These are phyloP conservation scores for Chloroceryle aenea DNA, from an alignment of 2,113 vertebrate genomes.

Conservation along the genomic window DNA sequence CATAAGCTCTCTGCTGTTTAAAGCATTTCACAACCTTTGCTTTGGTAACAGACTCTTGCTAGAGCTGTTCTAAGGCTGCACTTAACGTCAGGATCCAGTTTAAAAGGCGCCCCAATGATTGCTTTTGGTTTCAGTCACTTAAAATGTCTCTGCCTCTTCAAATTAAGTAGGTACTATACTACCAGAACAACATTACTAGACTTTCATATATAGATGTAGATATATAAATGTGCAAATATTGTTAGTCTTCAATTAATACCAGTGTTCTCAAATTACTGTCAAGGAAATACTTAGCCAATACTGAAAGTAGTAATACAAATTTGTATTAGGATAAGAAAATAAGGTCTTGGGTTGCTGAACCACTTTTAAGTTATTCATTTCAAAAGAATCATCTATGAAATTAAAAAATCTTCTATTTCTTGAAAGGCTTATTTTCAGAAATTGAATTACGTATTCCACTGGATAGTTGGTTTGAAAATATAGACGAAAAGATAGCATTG, in stretches of 20 bases:
- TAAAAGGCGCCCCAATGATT: not conserved
- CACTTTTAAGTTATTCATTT: not conserved
- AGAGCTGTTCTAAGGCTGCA: not conserved
- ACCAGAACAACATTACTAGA: not conserved
- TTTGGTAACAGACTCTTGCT: not conserved
- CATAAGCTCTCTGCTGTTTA: not conserved
- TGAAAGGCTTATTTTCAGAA: not conserved
- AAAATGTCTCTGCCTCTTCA: not conserved
- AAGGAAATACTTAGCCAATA: not conserved
- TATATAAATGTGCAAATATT: not conserved
- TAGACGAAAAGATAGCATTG: rapidly evolving
- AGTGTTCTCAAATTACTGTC: not conserved
- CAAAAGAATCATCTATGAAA: not conserved
- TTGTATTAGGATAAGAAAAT: not conserved
- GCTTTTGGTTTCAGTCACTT: not conserved
- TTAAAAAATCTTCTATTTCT: not conserved
- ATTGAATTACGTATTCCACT: not conserved
- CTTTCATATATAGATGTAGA: not conserved
- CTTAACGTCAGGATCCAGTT: not conserved
- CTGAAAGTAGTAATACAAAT: not conserved
- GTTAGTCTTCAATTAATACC: not conserved
- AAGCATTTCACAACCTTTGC: rapidly evolving
- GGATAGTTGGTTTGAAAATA: not conserved
- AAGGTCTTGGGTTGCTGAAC: not conserved
- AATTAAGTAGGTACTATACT: not conserved